phyloP scores from a whole-genome alignment of 2,113 vertebrate genomes.

The Struthio camelus region DNA sequence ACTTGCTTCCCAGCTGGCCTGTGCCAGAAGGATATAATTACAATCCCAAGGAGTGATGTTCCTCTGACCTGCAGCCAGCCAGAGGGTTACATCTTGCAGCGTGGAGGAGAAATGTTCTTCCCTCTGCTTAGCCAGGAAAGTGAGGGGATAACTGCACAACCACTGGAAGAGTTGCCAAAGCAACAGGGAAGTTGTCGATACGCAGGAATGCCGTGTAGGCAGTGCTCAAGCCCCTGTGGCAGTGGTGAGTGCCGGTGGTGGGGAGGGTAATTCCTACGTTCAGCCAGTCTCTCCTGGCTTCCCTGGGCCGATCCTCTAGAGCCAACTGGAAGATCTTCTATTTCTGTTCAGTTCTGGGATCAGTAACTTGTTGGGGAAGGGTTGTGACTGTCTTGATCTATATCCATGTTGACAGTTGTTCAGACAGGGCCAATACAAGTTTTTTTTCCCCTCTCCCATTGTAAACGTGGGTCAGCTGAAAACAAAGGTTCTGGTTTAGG shows the following conservation, averaged over 20 bases:
- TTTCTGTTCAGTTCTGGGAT: neutral
- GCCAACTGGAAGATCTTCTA: neutral
- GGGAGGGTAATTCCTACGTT: neutral
- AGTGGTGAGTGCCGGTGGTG: neutral
- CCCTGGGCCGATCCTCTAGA: neutral
- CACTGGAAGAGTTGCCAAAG: neutral
- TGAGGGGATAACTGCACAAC: neutral
- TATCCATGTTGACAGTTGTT: neutral
- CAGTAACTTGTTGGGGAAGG: neutral
- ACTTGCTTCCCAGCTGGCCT: constrained; percentile 32
- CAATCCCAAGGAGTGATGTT: constrained; percentile 25
- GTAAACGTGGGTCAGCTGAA: neutral
- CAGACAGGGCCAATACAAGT: neutral
- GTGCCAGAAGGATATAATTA: constrained; percentile 37
- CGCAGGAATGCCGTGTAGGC: accelerated
- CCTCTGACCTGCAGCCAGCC: constrained; percentile 29
- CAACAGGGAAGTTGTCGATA: neutral
- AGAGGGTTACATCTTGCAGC: neutral
- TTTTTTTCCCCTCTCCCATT: neutral
- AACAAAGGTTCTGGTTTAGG: neutral
- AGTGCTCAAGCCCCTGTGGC: neutral
- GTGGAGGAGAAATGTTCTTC: neutral
- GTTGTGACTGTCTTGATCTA: neutral
- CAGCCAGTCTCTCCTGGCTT: neutral
- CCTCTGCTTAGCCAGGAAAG: neutral